Evolutionary conservation across 2,888 invertebrate species (phyloP).

Genomic region (Euproctis similis): DNA sequence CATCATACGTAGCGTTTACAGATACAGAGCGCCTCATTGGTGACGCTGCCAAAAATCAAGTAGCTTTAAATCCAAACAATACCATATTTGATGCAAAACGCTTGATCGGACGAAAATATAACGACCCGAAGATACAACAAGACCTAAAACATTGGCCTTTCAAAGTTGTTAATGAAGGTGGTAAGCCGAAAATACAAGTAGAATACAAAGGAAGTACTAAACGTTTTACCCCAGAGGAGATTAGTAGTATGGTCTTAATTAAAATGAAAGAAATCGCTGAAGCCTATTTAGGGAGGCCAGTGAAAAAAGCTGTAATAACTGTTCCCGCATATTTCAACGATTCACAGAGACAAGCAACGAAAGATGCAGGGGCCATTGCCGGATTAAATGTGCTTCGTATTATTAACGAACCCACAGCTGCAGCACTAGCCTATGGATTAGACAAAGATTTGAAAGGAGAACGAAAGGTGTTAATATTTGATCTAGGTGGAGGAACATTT

Average conservation of each 20-base stretch:
- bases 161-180: slow-evolving; percentile 78
- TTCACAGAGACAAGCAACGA: slow-evolving; percentile 84
- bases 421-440: slow-evolving; percentile 82
- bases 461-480: slow-evolving; percentile 78
- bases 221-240: slow-evolving; percentile 80
- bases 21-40: slow-evolving; percentile 78
- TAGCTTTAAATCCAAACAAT: slow-evolving; percentile 82
- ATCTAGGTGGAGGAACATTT: slow-evolving; percentile 81
- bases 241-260: slow-evolving; percentile 80
- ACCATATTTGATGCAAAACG: slow-evolving; percentile 89
- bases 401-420: slow-evolving; percentile 88
- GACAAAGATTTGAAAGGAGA: slow-evolving; percentile 79
- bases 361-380: slow-evolving; percentile 85
- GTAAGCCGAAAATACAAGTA: slow-evolving; percentile 80
- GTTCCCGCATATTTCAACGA: slow-evolving; percentile 88
- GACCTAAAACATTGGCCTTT: slow-evolving; percentile 92
- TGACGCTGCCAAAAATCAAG: slow-evolving; percentile 82
- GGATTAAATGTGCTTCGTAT: slow-evolving; percentile 87
- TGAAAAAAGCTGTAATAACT: slow-evolving; percentile 84
- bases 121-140: slow-evolving; percentile 83
- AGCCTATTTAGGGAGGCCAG: slow-evolving; percentile 79
- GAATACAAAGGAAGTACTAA: slow-evolving; percentile 78
- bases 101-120: slow-evolving; percentile 85
- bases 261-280: slow-evolving; percentile 80
- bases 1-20: slow-evolving; percentile 83